Base-by-base conservation (phyloP, 2,797 vertebrate genomes). In the Pseudochirops cupreus region DNA sequence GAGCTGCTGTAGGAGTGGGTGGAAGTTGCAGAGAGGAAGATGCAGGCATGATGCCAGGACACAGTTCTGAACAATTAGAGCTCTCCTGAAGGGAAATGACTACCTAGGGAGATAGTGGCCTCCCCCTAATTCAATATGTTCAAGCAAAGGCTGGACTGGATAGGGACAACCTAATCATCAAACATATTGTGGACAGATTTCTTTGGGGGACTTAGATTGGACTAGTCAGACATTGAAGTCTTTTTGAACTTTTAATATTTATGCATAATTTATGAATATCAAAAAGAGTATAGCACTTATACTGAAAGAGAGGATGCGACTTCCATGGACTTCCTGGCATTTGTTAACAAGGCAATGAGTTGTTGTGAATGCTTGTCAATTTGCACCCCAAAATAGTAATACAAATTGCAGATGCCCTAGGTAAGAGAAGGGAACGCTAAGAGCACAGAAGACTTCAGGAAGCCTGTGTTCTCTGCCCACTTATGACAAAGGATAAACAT, bases 401-500 rank as follows among this genome's bases (percentile, higher is more conserved):
- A 3, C 56, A 82, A 96, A 93, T 87, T 50, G 46, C 1, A 96
- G 10, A 31, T 93, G 5, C 1, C 52, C 0, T 91, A 31, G 91
- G 0, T 92, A 92, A 97, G 1, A 94, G 62, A 96, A 52, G 58
- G n/a, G 96, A 97, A 94, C 56, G 92, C 21, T 91, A 67, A 56
- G 46, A 96, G 74, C 52, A 90, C 6, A 46, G 95, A 96, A 9
- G 96, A 93, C 94, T 93, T 9, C 0, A 82, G 2, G 56, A 87
- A 82, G 9, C 7, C 39, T 16, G 9, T 87, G 39, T 87, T 87
- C 24, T 87, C 10, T 26, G 74, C 9, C 21, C 39, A 87, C 9
- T 39, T 87, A 12, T 50, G 39, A 87, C 24, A 50, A 87, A 87
- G 39, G 74, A 87, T 87, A 87, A 82, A 24, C n/a, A 50, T 14